phyloP scores from a whole-genome alignment of 2,888 invertebrate species.

The Spatulosminthurus flaviceps region DNA sequence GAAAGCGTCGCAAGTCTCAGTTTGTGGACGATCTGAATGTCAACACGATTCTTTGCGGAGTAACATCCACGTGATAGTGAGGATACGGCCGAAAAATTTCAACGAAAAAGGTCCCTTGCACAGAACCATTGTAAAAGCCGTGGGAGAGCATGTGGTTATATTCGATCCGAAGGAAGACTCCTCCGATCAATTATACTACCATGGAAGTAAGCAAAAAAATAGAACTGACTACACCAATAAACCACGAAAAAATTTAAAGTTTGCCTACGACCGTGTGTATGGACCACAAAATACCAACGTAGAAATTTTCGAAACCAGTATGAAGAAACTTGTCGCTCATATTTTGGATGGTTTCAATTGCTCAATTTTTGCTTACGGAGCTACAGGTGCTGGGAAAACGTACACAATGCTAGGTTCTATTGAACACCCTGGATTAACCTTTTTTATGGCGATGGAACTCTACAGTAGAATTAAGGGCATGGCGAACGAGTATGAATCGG shows the following conservation, averaged over 20 bases:
- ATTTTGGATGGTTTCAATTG: constrained; percentile 90
- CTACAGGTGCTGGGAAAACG: constrained; percentile 95
- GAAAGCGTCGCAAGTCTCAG: constrained; percentile 16
- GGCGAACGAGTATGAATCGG: constrained; percentile 78
- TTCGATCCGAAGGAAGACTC: constrained; percentile 87
- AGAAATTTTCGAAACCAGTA: constrained; percentile 82
- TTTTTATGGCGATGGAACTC: constrained; percentile 86
- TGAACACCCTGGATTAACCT: constrained; percentile 84
- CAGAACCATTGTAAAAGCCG: constrained; percentile 77
- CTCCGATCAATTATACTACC: constrained; percentile 81
- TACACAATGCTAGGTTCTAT: constrained; percentile 89
- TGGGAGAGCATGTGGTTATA: constrained; percentile 80
- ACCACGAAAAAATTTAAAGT: constrained; percentile 83
- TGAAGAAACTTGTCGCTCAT: constrained; percentile 77
- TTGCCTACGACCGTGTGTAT: constrained; percentile 89
- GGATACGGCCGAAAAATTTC: constrained; percentile 81
- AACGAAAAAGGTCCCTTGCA: constrained; percentile 68
- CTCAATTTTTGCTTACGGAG: constrained; percentile 92
- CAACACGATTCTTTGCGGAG: constrained; percentile 24
- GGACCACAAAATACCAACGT: constrained; percentile 74
- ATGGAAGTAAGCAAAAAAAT: constrained; percentile 79
- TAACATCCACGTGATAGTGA: constrained; percentile 82
- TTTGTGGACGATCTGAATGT: neutral
- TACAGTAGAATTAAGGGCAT: constrained; percentile 78
- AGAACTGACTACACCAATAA: constrained; percentile 78